Evolutionary conservation across 1,140 invertebrate genomes (phyloP).

Genomic region (Pogonomyrmex barbatus): DNA sequence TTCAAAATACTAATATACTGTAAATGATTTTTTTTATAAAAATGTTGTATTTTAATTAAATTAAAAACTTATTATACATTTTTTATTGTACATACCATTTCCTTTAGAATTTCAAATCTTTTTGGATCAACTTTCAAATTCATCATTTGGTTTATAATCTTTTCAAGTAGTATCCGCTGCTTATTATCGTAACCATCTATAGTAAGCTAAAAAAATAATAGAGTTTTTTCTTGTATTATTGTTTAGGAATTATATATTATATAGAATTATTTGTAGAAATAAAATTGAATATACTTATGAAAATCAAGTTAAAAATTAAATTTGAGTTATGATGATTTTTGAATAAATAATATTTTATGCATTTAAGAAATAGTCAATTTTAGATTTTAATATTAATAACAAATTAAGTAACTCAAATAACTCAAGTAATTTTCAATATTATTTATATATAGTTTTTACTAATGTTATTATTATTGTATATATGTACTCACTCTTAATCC

Average conservation of each 20-base stretch:
- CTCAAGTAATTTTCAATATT: too few species aligned
- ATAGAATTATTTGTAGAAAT: too few species aligned
- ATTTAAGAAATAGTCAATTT: too few species aligned
- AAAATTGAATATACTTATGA: too few species aligned
- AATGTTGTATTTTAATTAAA: conserved; percentile 86
- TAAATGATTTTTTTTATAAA: conserved; percentile 74
- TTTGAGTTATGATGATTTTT: too few species aligned
- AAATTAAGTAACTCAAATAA: neutral
- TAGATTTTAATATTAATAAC: neutral
- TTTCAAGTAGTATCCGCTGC: conserved; percentile 93
- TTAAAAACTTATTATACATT: neutral
- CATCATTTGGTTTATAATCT: conserved; percentile 94
- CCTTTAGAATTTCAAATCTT: conserved; percentile 96
- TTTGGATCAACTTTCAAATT: conserved; percentile 93
- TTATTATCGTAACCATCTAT: conserved; percentile 97
- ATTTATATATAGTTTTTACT: too few species aligned
- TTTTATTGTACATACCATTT: conserved; percentile 87
- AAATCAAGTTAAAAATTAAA: too few species aligned
- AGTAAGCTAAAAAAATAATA: conserved; percentile 88
- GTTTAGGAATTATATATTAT: too few species aligned
- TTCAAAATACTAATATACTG: conserved; percentile 92
- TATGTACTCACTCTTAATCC: conserved; percentile 91
- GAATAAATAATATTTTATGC: too few species aligned
- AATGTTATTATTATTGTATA: neutral
- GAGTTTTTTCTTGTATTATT: neutral